phyloP scores from a whole-genome alignment of 2,888 invertebrate genomes.

The Eumacrocentrus americanus region DNA sequence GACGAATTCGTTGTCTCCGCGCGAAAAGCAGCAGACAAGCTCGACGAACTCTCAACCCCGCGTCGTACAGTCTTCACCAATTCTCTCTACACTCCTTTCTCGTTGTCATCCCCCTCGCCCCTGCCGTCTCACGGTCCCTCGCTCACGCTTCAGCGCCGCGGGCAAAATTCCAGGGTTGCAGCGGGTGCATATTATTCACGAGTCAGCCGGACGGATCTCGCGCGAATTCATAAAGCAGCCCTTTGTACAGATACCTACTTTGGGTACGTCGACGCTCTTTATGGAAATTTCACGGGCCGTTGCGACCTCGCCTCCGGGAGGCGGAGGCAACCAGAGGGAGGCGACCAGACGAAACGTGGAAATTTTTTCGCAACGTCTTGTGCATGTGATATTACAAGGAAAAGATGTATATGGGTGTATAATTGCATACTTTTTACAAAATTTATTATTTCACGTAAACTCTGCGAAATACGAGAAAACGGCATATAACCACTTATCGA shows the following conservation, averaged over 20 bases:
- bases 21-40: background rate
- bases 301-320: slow-evolving; percentile 38
- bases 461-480: too few relatives aligned
- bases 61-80: background rate
- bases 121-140: background rate
- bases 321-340: background rate
- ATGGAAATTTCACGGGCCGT: slow-evolving; percentile 55
- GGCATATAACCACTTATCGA: too few relatives aligned
- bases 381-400: background rate
- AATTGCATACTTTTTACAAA: too few relatives aligned
- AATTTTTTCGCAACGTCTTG: background rate
- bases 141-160: slow-evolving; percentile 9
- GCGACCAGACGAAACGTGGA: background rate
- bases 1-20: slow-evolving; percentile 26
- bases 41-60: background rate
- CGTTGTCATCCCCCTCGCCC: background rate
- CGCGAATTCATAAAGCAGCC: slow-evolving; percentile 59
- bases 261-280: slow-evolving; percentile 49
- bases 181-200: slow-evolving; percentile 59
- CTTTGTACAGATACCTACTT: slow-evolving; percentile 54
- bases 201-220: slow-evolving; percentile 55
- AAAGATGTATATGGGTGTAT: too few relatives aligned
- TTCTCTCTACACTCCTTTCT: background rate
- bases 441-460: too few relatives aligned
- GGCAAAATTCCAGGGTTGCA: slow-evolving; percentile 38